These are phyloP conservation scores for Cetoscarus ocellatus DNA, from an alignment of 2,797 vertebrate genomes.

Conservation along the genomic window DNA sequence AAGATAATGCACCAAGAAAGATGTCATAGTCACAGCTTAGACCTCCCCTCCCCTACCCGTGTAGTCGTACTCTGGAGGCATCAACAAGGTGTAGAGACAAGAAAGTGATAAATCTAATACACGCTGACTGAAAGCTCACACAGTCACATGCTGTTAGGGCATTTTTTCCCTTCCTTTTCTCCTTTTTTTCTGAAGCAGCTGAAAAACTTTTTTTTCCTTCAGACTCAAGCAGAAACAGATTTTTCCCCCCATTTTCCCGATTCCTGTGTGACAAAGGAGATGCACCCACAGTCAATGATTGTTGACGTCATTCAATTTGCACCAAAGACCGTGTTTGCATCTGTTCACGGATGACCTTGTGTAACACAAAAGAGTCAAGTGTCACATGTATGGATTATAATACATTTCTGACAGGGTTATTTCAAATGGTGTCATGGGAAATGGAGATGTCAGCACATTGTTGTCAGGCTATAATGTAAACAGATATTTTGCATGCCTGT, in stretches of 20 bases:
- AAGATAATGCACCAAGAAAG: conserved; percentile 87
- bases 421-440: conserved; percentile 75
- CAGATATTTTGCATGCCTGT: conserved; percentile 82
- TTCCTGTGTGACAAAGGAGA: conserved; percentile 36
- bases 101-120: conserved; percentile 84
- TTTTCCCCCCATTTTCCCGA: conserved; percentile 25
- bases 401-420: conserved; percentile 81
- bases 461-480: conserved; percentile 81
- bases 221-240: conserved; percentile 25
- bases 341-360: conserved; percentile 66
- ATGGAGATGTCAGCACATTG: conserved; percentile 74
- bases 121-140: conserved; percentile 79
- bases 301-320: conserved; percentile 53
- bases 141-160: conserved; percentile 71
- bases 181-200: conserved; percentile 2
- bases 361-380: conserved; percentile 59
- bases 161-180: background rate
- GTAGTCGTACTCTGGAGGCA: conserved; percentile 77
- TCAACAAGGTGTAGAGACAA: conserved; percentile 85
- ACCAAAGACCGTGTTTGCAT: conserved; percentile 38
- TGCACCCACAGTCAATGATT: conserved; percentile 27
- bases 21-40: conserved; percentile 85
- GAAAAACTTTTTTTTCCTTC: conserved; percentile 49
- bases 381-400: conserved; percentile 74
- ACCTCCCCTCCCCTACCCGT: conserved; percentile 72